Base-by-base conservation (phyloP, 2,888 invertebrate genomes). In the Morpho achilles region DNA sequence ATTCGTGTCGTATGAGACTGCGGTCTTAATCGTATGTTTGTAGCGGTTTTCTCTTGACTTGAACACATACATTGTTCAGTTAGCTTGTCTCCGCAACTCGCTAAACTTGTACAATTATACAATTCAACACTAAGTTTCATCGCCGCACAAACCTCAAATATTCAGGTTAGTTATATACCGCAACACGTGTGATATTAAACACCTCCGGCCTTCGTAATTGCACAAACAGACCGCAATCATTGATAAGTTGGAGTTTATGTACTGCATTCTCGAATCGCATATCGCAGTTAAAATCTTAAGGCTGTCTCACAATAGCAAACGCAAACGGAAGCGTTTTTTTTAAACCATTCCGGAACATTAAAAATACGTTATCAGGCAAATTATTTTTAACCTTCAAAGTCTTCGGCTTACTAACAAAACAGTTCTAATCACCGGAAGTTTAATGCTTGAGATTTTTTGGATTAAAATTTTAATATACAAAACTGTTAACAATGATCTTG, bases 171-270 rank as follows among this genome's bases (percentile, higher is more conserved):
- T 10, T 55, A 53, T 62, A 9, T 16, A 48, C 55, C 60, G 16
- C 62, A 58, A 58, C 58, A 53, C 52, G 49, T 54, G 62, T 59
- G 56, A 59, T 57, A 59, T 59, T 51, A 54, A 54, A 62, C 57
- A 57, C 53, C 46, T 54, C 44, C 51, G 51, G 54, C 47, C 58
- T 56, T 53, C 56, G 53, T 50, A 56, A 48, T 50, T 50, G 45
- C 55, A 55, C 40, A 40, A 40, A 57, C 50, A 53, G 32, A 61
- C 56, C 61, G 43, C 59, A 53, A 32, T 44, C 50, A 53, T 44
- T 56, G 53, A 59, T 59, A 53, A 50, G 45, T 54, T 53, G 23
- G 32, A 32, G 5, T 5, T 5, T 32, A 32, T 23, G 40, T 46
- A 10, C 7, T 46, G 46, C 46, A 46, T 22, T 46, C 39, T 10